Percentiles rank a stretch among this genome's conserved stretches.
phyloP scores from a whole-genome alignment of 2,113 vertebrate genomes.

The Pluvialis apricaria region DNA sequence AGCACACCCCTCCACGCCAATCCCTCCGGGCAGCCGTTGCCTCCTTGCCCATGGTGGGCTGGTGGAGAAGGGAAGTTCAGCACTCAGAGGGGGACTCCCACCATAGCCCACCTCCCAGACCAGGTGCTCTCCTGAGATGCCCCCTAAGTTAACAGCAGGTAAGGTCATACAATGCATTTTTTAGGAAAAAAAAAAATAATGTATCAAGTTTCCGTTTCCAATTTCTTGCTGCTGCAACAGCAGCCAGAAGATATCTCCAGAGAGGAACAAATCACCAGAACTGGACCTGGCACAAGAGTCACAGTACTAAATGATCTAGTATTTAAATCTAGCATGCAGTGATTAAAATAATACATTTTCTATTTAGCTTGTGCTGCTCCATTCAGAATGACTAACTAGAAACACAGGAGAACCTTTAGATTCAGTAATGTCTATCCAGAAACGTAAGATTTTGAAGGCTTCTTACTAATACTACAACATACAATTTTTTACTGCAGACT shows the following conservation, averaged over 20 bases:
- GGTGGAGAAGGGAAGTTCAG: not conserved
- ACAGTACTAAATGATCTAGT: not conserved
- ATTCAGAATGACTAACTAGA: not conserved
- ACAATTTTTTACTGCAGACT: not conserved
- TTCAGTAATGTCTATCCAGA: not conserved
- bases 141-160: conserved; percentile 48
- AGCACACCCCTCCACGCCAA: fast-evolving
- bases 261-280: not conserved
- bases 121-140: not conserved
- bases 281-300: not conserved
- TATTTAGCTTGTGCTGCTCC: not conserved
- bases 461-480: not conserved
- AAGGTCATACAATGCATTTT: not conserved
- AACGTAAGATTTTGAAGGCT: not conserved
- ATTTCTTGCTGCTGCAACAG: conserved; percentile 9
- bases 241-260: not conserved
- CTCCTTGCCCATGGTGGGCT: fast-evolving
- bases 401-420: not conserved
- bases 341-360: not conserved
- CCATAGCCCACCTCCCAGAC: conserved; percentile 67
- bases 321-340: not conserved
- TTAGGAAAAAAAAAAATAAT: not conserved
- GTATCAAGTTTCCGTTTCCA: not conserved
- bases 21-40: not conserved
- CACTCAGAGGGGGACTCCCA: not conserved